phyloP scores from a whole-genome alignment of 2,797 vertebrate genomes.

The Pyrocephalus nanus region DNA sequence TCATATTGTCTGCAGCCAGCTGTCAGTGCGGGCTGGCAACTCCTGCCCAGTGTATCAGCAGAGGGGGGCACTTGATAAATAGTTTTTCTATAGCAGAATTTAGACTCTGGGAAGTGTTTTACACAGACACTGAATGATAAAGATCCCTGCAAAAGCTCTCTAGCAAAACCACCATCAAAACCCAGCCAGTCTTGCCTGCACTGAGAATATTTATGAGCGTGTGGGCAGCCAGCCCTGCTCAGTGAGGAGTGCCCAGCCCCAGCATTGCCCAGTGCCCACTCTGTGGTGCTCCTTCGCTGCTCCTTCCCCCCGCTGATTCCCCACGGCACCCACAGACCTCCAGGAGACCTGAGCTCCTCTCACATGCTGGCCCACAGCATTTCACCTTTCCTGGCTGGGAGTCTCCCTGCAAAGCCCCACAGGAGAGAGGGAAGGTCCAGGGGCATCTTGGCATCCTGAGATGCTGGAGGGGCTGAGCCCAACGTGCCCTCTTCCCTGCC shows the following conservation, averaged over 20 bases:
- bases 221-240: not conserved
- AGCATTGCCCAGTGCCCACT: not conserved
- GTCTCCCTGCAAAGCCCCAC: not conserved
- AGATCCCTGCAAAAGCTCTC: constrained; percentile 26
- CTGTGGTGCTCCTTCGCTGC: rapidly evolving
- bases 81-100: constrained; percentile 71
- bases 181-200: constrained; percentile 20
- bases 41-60: constrained; percentile 69
- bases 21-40: constrained; percentile 69
- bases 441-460: not conserved
- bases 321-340: rapidly evolving
- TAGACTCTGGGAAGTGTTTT: constrained; percentile 62
- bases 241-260: not conserved
- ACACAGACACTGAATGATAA: constrained; percentile 44
- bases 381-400: not conserved
- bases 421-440: rapidly evolving
- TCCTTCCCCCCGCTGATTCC: not conserved
- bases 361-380: rapidly evolving
- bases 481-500: rapidly evolving
- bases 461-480: not conserved
- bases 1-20: constrained; percentile 81
- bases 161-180: not conserved
- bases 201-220: constrained; percentile 39
- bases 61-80: constrained; percentile 68
- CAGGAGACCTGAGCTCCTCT: rapidly evolving